Base-by-base conservation (phyloP, 2,797 vertebrate genomes). In the Cygnus olor region DNA sequence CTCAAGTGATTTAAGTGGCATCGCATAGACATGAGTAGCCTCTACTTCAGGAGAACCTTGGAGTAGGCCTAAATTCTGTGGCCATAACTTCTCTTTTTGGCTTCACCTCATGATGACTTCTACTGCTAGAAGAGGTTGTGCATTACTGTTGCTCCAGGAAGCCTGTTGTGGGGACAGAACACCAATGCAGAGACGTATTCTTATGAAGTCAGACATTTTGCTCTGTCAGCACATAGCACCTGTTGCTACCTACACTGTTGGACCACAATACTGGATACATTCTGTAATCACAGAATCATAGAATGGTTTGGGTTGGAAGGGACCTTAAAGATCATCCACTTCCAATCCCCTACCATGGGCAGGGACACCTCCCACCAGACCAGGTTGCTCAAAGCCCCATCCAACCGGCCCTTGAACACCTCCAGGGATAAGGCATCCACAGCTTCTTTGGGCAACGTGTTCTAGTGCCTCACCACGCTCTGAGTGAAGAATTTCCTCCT, bases 21-120 rank as follows among this genome's bases (percentile, higher is more conserved):
- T 42, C 27, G 6, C 8, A 20, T 24, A 60, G 30, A 9, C 0
- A 0, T 42, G 38, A 5, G 12, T 79, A n/a, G 9, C 63, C 22
- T 76, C 58, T 2, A 20, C 11, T 11, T 61, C 49, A 44, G 45
- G 10, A 69, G 30, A 51, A 22, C 11, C 25, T 82, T 68, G 36
- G 11, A 42, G 11, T 28, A 81, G 10, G 17, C 17, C 28, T 71
- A 21, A 27, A 19, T 78, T 81, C 3, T 58, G 21, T 45, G n/a
- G 14, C 25, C 36, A 21, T 4, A 2, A 32, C 71, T 57, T 63
- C 32, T 7, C 6, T 68, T 70, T 70, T 56, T 49, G 47, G 8
- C 32, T 61, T 88, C 34, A 42, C 21, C 14, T 72, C 15, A 54
- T 0, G 1, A 17, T 11, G 45, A 72, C 34, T 60, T 72, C 34